These are phyloP conservation scores for Geopemphigus sp. DNA, from an alignment of 1,140 invertebrate species.

Conservation along the genomic window DNA sequence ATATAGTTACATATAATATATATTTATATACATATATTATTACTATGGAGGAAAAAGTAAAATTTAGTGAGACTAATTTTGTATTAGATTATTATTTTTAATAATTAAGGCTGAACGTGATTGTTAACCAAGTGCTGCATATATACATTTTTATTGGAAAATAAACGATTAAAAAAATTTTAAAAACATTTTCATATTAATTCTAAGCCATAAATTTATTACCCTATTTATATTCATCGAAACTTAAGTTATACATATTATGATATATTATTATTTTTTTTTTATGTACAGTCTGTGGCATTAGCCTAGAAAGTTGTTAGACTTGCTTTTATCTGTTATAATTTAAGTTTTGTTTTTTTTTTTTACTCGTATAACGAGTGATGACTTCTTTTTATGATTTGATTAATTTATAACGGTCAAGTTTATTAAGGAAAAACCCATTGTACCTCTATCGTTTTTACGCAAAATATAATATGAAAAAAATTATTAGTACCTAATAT, in stretches of 20 bases:
- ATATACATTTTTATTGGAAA: constrained; percentile 27
- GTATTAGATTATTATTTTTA: constrained; percentile 45
- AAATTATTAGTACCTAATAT: not conserved
- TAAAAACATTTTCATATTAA: constrained; percentile 29
- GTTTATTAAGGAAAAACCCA: constrained; percentile 30
- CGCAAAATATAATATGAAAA: constrained; percentile 19
- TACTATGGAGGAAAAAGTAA: constrained; percentile 33
- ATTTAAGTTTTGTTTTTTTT: constrained; percentile 45
- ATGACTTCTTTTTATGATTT: constrained; percentile 42
- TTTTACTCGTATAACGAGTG: constrained; percentile 24
- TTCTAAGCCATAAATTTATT: constrained; percentile 44
- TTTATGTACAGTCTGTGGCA: constrained; percentile 48
- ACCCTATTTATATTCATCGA: constrained; percentile 42
- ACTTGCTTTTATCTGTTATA: constrained; percentile 49
- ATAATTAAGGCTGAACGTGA: constrained; percentile 49
- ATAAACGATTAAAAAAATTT: not conserved
- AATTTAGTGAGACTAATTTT: constrained; percentile 47
- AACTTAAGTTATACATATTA: constrained; percentile 19
- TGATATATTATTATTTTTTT: not conserved
- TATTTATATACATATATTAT: not conserved
- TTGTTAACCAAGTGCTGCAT: constrained; percentile 48
- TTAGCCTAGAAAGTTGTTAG: constrained; percentile 50
- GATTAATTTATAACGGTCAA: constrained; percentile 18
- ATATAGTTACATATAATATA: constrained; percentile 19
- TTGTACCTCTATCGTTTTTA: constrained; percentile 47